Base-by-base conservation (phyloP, 1,140 invertebrate species). In the Aphelenchoides avenae region DNA sequence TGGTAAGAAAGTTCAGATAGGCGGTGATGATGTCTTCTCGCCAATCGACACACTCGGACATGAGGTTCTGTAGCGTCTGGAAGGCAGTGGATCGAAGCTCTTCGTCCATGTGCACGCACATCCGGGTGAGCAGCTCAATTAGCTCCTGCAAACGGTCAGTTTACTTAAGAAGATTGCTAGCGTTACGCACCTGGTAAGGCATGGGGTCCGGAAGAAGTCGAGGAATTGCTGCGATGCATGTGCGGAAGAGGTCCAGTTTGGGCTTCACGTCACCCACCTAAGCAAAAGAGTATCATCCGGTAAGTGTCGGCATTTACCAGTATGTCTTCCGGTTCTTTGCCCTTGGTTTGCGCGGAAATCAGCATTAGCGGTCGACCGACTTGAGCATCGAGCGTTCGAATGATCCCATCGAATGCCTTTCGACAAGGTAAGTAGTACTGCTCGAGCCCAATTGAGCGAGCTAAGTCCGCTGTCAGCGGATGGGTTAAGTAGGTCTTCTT, bases 261-360 rank as follows among this genome's bases (percentile, higher is more conserved):
- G 93, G 90, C 78, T 98, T 98, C n/a, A 91, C 83, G 77, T 98
- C 94, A 0, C 91, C 90, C 0, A 89, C n/a, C n/a, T n/a, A n/a
- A n/a, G n/a, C n/a, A n/a, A n/a, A n/a, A n/a, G n/a, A n/a, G n/a
- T n/a, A n/a, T n/a, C n/a, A n/a, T n/a, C n/a, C n/a, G n/a, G n/a
- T n/a, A n/a, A n/a, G n/a, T n/a, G n/a, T n/a, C n/a, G n/a, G n/a
- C n/a, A n/a, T n/a, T n/a, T n/a, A n/a, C 91, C 26, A 96, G 86
- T 83, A 96, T 87, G 77, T 96, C 92, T 68, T 92, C 89, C 0
- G 60, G 55, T 39, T 81, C 79, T 67, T 96, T 95, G 58, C 92
- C 93, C 22, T 91, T 85, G 80, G 94, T 95, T 75, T 94, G 90
- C 0, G 88, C 87, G 64, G 89, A 91, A 0, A 92, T 97, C 84